A percentile compares a stretch with the other conserved stretches of the same genome.
Evolutionary conservation across 1,140 invertebrate genomes (phyloP).

Genomic region (Gryon sp.): DNA sequence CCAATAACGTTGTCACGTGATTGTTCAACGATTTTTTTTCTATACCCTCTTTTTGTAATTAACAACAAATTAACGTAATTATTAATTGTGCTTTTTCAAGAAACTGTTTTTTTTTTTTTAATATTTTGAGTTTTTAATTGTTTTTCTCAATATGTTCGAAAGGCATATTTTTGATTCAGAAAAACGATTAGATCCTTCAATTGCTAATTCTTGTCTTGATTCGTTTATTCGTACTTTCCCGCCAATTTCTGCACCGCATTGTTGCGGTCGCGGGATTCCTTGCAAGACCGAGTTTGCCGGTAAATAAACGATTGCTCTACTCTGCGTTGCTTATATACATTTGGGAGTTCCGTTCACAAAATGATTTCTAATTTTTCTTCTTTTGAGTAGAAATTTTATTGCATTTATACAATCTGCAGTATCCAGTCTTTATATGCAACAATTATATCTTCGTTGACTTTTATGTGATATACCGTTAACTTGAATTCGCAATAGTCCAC

Average conservation of each 20-base stretch:
- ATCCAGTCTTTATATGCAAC: too few species aligned
- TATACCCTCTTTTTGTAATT: too few species aligned
- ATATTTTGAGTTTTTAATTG: not conserved
- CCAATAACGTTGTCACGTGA: slow-evolving; percentile 10
- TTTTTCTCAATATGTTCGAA: not conserved
- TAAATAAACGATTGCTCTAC: slow-evolving; percentile 3
- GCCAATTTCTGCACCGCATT: slow-evolving; percentile 53
- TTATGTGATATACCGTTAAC: too few species aligned
- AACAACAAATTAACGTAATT: too few species aligned
- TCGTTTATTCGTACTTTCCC: slow-evolving; percentile 46
- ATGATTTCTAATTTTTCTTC: not conserved
- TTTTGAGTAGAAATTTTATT: not conserved
- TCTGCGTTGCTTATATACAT: not conserved
- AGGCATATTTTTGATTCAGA: too few species aligned
- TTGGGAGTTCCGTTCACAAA: slow-evolving; percentile 2
- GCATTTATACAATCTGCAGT: too few species aligned
- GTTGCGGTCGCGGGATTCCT: slow-evolving; percentile 26
- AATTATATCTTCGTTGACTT: too few species aligned
- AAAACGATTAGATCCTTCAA: too few species aligned
- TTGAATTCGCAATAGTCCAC: too few species aligned
- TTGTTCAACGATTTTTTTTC: slow-evolving; percentile 25
- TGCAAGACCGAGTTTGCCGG: slow-evolving; percentile 14
- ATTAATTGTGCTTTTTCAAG: too few species aligned
- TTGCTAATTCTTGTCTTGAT: too few species aligned
- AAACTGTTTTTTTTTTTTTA: too few species aligned